Evolutionary conservation across 1,140 invertebrate genomes (phyloP).

Genomic region (Drosophila nigromelanica): DNA sequence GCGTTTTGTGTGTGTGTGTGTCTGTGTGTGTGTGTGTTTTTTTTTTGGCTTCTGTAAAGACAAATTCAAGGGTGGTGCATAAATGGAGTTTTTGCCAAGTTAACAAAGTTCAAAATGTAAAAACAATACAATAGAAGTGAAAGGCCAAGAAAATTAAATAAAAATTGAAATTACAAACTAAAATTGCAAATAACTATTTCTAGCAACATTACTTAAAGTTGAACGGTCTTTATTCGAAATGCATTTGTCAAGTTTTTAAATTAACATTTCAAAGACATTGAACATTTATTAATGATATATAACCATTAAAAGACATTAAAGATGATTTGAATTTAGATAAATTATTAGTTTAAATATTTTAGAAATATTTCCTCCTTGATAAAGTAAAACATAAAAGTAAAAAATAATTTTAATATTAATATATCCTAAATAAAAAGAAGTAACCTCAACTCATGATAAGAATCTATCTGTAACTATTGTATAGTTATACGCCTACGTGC

Average conservation of each 20-base stretch:
- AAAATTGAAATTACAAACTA: background rate
- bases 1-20: background rate
- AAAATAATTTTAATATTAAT: no score
- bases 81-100: slow-evolving; percentile 8
- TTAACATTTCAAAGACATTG: no score
- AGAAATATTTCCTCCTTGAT: no score
- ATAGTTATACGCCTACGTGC: background rate
- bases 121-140: slow-evolving; percentile 6
- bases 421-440: no score
- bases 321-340: no score
- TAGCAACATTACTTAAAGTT: no score
- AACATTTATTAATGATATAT: no score
- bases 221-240: background rate
- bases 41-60: slow-evolving; percentile 7
- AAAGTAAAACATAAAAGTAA: no score
- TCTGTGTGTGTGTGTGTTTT: background rate
- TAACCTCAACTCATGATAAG: no score
- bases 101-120: slow-evolving; percentile 3
- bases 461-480: slow-evolving; percentile 1
- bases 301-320: no score
- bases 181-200: background rate
- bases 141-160: background rate
- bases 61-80: slow-evolving; percentile 23
- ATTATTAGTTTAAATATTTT: no score
- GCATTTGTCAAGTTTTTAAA: background rate